Conservation (phyloP, 2,888 invertebrate genomes). For the Sussaba pulchella region DNA sequence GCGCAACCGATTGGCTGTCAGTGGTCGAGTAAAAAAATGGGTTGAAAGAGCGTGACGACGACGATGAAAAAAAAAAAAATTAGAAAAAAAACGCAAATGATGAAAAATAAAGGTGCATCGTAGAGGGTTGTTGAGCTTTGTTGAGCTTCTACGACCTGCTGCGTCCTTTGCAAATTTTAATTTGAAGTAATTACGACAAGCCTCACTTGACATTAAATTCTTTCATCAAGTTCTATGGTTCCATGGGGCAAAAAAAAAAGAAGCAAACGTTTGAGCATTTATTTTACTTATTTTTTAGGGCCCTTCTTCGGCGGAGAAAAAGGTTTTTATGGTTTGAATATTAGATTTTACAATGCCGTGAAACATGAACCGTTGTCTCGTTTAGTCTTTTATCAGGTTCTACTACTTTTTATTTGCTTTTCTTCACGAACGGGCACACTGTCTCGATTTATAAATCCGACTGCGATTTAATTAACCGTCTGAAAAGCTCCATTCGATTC, state of each 20-base stretch:
- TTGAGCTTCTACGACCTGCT: constrained; percentile 27
- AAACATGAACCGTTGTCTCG: constrained; percentile 1
- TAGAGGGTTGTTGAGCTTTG: not conserved
- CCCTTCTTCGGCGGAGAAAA: constrained; percentile 4
- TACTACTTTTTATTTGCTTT: not conserved
- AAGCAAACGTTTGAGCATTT: not conserved
- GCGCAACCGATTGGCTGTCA: constrained; percentile 17
- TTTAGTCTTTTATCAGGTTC: not conserved
- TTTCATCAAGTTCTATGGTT: constrained; percentile 9
- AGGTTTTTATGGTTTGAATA: constrained; percentile 23
- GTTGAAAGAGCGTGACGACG: not conserved
- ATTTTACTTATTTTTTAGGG: constrained; percentile 7
- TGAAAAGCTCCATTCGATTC: constrained; percentile 39
- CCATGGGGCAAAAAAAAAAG: not conserved
- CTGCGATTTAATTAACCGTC: constrained; percentile 50
- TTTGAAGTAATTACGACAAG: constrained; percentile 52
- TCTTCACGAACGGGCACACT: too few species aligned
- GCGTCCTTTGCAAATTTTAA: constrained; percentile 34
- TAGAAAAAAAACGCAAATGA: not conserved
- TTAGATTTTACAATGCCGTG: constrained; percentile 24
- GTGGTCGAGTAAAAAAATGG: constrained; percentile 12
- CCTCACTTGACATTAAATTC: constrained; percentile 42
- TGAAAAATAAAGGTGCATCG: constrained; percentile 28
- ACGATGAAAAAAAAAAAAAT: not conserved
- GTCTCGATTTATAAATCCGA: constrained; percentile 31